phyloP scores from a whole-genome alignment of 2,113 vertebrate species.

The Panthera leo region DNA sequence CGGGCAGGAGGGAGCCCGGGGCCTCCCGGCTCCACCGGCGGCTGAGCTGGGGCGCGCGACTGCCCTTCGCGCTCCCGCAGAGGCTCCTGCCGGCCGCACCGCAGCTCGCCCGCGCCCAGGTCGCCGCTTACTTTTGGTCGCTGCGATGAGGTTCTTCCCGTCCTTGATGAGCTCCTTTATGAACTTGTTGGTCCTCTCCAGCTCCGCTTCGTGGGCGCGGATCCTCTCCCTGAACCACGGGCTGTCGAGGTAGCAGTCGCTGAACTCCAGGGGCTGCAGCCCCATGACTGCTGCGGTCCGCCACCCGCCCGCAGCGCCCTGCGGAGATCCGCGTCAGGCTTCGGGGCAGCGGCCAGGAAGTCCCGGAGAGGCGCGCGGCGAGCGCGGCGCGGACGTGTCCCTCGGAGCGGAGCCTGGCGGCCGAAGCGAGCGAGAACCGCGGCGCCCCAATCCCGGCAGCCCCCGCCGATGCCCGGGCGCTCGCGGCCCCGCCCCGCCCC shows the following conservation, averaged over 20 bases:
- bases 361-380: background rate
- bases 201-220: slow-evolving; percentile 94
- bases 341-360: background rate
- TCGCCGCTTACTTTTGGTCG: slow-evolving; percentile 91
- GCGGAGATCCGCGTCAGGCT: background rate
- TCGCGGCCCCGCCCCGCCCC: background rate
- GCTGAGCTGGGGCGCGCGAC: background rate
- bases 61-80: background rate
- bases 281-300: slow-evolving; percentile 88
- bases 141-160: slow-evolving; percentile 96
- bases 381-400: background rate
- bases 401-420: background rate
- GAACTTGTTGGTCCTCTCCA: slow-evolving; percentile 97
- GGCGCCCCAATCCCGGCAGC: background rate
- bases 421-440: background rate
- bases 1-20: background rate
- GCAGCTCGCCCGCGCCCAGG: background rate
- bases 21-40: background rate
- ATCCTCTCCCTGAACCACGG: slow-evolving; percentile 95
- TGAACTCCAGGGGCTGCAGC: slow-evolving; percentile 97
- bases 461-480: background rate
- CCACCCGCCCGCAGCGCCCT: background rate
- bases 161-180: slow-evolving; percentile 99
- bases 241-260: slow-evolving; percentile 98
- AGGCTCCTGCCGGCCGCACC: background rate